Conservation (phyloP, 2,113 vertebrate species). For the Ia io region DNA sequence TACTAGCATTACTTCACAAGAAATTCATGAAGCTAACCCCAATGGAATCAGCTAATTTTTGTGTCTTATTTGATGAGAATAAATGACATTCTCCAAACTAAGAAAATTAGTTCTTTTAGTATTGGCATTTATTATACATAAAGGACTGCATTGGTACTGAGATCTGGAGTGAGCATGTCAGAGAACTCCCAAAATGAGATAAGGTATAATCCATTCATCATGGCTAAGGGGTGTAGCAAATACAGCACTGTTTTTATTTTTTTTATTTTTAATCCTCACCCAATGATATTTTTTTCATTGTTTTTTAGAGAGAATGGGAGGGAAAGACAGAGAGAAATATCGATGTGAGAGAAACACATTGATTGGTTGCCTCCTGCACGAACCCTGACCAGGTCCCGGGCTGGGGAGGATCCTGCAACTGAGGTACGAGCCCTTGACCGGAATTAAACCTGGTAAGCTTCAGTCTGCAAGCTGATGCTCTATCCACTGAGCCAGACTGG, state of each 20-base stretch:
- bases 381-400: too few relatives aligned
- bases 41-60: background rate
- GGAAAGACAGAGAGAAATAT: too few relatives aligned
- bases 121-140: background rate
- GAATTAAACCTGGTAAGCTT: too few relatives aligned
- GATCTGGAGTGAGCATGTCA: background rate
- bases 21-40: background rate
- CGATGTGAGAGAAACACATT: too few relatives aligned
- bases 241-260: background rate
- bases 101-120: conserved; percentile 3
- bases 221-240: background rate
- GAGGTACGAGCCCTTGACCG: too few relatives aligned
- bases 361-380: too few relatives aligned
- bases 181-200: background rate
- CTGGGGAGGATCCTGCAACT: too few relatives aligned
- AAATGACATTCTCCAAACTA: background rate
- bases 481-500: too few relatives aligned
- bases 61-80: background rate
- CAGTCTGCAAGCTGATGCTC: too few relatives aligned
- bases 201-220: background rate
- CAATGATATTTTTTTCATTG: too few relatives aligned
- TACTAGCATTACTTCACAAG: background rate
- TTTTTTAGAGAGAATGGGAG: too few relatives aligned
- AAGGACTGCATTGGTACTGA: background rate
- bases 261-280: too few relatives aligned